Percentiles rank a stretch among this genome's conserved stretches.
Evolutionary conservation across 2,888 invertebrate species (phyloP).

Genomic region (Leptogaster cylindrica): DNA sequence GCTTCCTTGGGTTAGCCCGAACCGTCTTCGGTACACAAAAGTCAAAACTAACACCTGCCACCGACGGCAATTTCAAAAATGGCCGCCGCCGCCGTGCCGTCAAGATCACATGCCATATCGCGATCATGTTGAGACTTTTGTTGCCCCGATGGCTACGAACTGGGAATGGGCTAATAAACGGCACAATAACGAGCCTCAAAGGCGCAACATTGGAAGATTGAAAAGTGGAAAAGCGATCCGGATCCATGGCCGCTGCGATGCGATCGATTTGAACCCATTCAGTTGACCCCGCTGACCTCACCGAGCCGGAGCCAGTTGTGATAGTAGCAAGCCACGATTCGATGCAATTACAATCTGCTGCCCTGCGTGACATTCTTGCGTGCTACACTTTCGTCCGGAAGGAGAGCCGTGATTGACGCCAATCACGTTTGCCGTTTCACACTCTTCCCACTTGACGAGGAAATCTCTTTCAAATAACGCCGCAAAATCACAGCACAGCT

Average conservation of each 20-base stretch:
- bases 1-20: conserved; percentile 10
- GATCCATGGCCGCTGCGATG: no score
- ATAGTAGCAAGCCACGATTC: no score
- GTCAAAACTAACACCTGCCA: conserved; percentile 27
- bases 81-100: neutral
- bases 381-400: conserved; percentile 25
- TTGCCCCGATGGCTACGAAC: neutral
- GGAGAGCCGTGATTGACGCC: neutral
- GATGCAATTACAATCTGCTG: conserved; percentile 1
- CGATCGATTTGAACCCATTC: no score
- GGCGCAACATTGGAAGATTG: no score
- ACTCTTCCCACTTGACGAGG: conserved; percentile 6
- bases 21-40: neutral
- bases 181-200: no score
- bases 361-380: conserved; percentile 25
- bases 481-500: no score
- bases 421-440: conserved; percentile 6
- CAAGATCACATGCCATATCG: neutral
- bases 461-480: no score
- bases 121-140: neutral
- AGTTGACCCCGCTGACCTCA: no score
- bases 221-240: conserved; percentile 1
- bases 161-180: neutral
- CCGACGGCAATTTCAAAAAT: no score
- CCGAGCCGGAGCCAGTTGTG: no score